phyloP scores from a whole-genome alignment of 2,888 invertebrate genomes.

The Mayetiola destructor region DNA sequence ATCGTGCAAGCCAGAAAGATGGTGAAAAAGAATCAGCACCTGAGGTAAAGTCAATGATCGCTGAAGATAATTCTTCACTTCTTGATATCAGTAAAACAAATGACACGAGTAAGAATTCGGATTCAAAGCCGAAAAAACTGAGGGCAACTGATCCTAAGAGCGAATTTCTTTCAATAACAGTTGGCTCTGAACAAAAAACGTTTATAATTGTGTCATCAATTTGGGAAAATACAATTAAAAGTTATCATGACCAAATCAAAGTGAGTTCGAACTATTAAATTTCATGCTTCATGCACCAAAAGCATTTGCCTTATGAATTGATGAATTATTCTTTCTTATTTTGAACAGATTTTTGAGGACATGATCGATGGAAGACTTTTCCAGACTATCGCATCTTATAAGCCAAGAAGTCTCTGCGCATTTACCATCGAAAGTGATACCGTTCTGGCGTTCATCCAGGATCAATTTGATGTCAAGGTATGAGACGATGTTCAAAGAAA shows the following conservation, averaged over 20 bases:
- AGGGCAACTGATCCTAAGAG: slow-evolving; percentile 24
- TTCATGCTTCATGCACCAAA: neutral
- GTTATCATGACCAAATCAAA: slow-evolving; percentile 31
- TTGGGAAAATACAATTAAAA: slow-evolving; percentile 27
- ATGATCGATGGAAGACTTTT: slow-evolving; percentile 34
- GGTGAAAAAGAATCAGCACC: no score
- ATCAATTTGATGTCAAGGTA: slow-evolving; percentile 23
- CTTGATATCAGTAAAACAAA: no score
- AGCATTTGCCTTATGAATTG: neutral
- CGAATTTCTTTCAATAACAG: slow-evolving; percentile 29
- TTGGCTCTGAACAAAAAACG: slow-evolving; percentile 26
- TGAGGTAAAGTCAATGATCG: no score
- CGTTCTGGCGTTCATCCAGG: slow-evolving; percentile 38
- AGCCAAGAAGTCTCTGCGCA: slow-evolving; percentile 36
- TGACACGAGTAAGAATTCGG: no score
- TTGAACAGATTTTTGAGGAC: slow-evolving; percentile 37
- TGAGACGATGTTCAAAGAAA: slow-evolving; percentile 19
- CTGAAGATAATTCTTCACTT: slow-evolving; percentile 26
- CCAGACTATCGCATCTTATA: slow-evolving; percentile 38
- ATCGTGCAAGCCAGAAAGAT: no score
- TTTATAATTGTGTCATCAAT: slow-evolving; percentile 32
- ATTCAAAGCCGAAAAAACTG: no score
- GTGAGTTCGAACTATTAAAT: slow-evolving; percentile 21
- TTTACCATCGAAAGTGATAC: slow-evolving; percentile 36
- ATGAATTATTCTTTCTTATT: slow-evolving; percentile 16